These are phyloP conservation scores for Spisula solida DNA, from an alignment of 2,888 invertebrate genomes.

Conservation along the genomic window DNA sequence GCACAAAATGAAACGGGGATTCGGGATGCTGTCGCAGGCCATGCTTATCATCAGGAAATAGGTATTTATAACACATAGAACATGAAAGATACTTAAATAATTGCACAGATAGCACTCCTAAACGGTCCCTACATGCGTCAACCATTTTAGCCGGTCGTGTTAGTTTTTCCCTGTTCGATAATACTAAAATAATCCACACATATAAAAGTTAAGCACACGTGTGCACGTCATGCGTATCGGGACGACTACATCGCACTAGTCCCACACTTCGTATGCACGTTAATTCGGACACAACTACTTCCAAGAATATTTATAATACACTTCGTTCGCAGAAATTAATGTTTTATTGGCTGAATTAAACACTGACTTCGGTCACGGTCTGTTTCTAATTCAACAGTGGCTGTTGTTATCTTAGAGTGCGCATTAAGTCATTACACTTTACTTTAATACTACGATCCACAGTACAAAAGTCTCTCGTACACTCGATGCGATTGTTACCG, in stretches of 20 bases:
- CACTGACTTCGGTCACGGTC: neutral
- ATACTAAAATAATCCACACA: neutral
- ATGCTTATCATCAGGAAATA: constrained; percentile 66
- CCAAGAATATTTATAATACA: neutral
- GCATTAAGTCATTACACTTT: neutral
- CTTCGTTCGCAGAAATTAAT: too few species aligned
- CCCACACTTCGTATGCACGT: neutral
- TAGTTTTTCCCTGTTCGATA: neutral
- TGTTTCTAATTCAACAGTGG: neutral
- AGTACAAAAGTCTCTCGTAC: neutral
- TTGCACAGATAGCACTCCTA: constrained; percentile 50
- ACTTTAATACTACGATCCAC: neutral
- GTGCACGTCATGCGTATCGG: neutral
- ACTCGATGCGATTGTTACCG: too few species aligned
- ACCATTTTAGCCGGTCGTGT: constrained; percentile 35
- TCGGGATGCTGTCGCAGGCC: constrained; percentile 41
- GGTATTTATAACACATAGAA: constrained; percentile 77
- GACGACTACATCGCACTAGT: neutral
- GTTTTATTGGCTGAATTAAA: neutral
- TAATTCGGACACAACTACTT: neutral
- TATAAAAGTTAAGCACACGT: neutral
- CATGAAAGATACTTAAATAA: constrained; percentile 73
- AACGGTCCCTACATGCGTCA: constrained; percentile 64
- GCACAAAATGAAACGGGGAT: constrained; percentile 49
- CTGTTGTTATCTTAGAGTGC: neutral